A percentile compares a stretch with the other conserved stretches of the same genome.
phyloP scores from a whole-genome alignment of 1,140 invertebrate genomes.

The Drosophila ohnishii region DNA sequence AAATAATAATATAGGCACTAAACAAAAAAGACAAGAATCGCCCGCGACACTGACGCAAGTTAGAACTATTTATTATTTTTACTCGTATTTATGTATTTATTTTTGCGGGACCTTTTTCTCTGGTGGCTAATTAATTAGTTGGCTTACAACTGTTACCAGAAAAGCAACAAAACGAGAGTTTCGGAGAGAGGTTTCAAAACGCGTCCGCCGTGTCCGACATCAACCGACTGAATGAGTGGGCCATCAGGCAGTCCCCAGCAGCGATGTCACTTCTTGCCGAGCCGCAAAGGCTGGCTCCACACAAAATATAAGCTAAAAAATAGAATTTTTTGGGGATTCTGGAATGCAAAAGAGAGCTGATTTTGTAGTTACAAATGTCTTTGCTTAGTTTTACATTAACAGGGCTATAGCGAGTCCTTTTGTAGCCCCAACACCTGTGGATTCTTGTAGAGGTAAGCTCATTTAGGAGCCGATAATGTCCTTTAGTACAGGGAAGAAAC shows the following conservation, averaged over 20 bases:
- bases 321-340: neutral
- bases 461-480: neutral
- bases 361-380: neutral
- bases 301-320: neutral
- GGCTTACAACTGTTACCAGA: slow-evolving; percentile 7
- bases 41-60: slow-evolving; percentile 5
- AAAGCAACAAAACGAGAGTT: neutral
- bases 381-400: too few species aligned
- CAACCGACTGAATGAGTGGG: slow-evolving; percentile 15
- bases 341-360: neutral
- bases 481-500: neutral
- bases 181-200: slow-evolving; percentile 5
- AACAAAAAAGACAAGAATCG: slow-evolving; percentile 9
- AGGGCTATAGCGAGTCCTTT: too few species aligned
- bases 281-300: neutral
- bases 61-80: neutral
- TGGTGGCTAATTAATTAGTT: neutral
- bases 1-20: neutral
- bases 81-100: neutral
- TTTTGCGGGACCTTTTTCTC: neutral
- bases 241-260: slow-evolving; percentile 4
- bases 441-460: neutral
- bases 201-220: slow-evolving; percentile 18
- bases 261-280: neutral
- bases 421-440: neutral